Conservation (phyloP, 2,888 invertebrate genomes). For the Craniophora ligustri region DNA sequence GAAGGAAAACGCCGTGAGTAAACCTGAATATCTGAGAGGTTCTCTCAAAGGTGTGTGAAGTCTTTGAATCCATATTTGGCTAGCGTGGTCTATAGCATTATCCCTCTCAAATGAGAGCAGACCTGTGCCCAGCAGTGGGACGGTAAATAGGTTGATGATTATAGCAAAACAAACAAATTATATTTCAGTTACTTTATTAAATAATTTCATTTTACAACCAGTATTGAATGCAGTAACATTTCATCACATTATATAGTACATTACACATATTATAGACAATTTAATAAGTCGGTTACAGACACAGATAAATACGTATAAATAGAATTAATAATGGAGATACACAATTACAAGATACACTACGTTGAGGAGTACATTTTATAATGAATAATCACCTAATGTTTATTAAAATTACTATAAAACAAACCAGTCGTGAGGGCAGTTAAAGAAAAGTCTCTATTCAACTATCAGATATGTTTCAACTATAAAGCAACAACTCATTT, state of each 20-base stretch:
- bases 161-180: too few relatives aligned
- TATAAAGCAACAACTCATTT: conserved; percentile 85
- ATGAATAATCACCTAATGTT: conserved; percentile 61
- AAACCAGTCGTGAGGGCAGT: conserved; percentile 69
- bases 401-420: conserved; percentile 63
- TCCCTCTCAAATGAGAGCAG: too few relatives aligned
- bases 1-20: too few relatives aligned
- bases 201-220: conserved; percentile 87
- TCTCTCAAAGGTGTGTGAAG: too few relatives aligned
- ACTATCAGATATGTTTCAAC: conserved; percentile 84
- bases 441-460: conserved; percentile 69
- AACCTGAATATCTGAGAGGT: too few relatives aligned
- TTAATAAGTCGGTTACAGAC: conserved; percentile 81
- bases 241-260: conserved; percentile 83
- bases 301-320: conserved; percentile 75
- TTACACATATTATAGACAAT: conserved; percentile 76
- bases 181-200: conserved; percentile 86
- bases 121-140: too few relatives aligned
- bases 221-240: conserved; percentile 85
- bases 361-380: conserved; percentile 68
- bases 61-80: too few relatives aligned
- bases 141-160: too few relatives aligned
- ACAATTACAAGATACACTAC: conserved; percentile 65
- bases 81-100: too few relatives aligned
- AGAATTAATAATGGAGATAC: conserved; percentile 72